Conservation (phyloP, 2,113 vertebrate species). For the Rhea pennata region DNA sequence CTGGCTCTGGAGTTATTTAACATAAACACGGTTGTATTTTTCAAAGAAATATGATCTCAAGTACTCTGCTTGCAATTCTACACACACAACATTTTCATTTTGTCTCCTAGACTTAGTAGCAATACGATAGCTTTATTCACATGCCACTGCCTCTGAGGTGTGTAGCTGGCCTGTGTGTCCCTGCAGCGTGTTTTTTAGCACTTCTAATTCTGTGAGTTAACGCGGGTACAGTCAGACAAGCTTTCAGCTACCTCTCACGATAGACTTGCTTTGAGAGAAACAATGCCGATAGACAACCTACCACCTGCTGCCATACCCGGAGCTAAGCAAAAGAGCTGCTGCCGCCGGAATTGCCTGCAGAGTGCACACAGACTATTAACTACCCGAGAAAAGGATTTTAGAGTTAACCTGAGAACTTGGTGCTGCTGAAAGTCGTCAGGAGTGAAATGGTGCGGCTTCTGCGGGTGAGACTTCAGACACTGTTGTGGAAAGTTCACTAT, state of each 20-base stretch:
- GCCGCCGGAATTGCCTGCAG: neutral
- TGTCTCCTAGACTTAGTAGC: neutral
- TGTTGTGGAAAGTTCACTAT: neutral
- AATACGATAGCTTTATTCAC: neutral
- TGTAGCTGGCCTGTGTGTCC: accelerated
- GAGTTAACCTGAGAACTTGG: accelerated
- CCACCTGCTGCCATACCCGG: neutral
- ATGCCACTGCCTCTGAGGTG: neutral
- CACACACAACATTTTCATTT: no score
- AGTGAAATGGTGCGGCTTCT: neutral
- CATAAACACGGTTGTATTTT: neutral
- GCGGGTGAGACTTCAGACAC: neutral
- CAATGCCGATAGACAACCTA: neutral
- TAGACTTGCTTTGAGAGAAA: neutral
- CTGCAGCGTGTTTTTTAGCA: neutral
- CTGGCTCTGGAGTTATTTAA: neutral
- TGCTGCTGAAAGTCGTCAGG: neutral
- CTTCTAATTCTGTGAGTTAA: neutral
- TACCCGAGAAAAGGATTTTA: neutral
- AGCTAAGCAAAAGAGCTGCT: neutral
- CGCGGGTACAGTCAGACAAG: neutral
- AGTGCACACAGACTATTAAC: neutral
- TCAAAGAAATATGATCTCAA: neutral
- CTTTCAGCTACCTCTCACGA: neutral
- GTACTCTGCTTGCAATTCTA: neutral